Base-by-base conservation (phyloP, 2,113 vertebrate species). In the Scophthalmus maximus region DNA sequence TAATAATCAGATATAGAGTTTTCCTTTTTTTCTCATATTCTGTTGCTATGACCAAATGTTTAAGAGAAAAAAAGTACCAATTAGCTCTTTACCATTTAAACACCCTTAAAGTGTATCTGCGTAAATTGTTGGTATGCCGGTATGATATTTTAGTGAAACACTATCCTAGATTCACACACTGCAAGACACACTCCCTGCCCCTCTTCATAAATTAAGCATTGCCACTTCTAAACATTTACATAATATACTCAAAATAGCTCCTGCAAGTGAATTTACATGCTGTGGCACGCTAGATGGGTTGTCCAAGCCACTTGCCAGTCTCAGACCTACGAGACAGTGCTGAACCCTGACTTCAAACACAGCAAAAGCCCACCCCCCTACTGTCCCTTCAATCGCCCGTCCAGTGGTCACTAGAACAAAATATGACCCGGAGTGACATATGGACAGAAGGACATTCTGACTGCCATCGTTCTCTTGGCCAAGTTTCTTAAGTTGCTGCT, bases 401-500 rank as follows among this genome's bases (percentile, higher is more conserved):
- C 38, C 53, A 61, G 7, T 20, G 78, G 30, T 69, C 74, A 72
- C 9, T 20, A 22, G 64, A 61, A 75, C 59, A 55, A 68, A 36
- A 34, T 32, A 46, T 62, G 38, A 34, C 75, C 77, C 1, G 6
- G 32, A 69, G 65, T 68, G 85, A 79, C 66, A 64, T 36, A 78
- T 42, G 50, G 67, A 64, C 73, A 38, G 68, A 72, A 30, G 50
- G 58, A 78, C 69, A 67, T 29, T 11, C 40, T 70, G 56, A 51
- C 73, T 80, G 71, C 79, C 79, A 82, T 61, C 63, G 61, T 59
- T 71, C 29, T 76, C 74, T 47, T 73, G 51, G 77, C 74, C 79
- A 88, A 76, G 79, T 90, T 90, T 91, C 89, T 92, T 89, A 91
- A 91, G 85, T 89, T 84, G 86, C 83, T 78, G 77, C 87, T 92